phyloP scores from a whole-genome alignment of 1,140 invertebrate genomes.

The Trichogramma pretiosum region DNA sequence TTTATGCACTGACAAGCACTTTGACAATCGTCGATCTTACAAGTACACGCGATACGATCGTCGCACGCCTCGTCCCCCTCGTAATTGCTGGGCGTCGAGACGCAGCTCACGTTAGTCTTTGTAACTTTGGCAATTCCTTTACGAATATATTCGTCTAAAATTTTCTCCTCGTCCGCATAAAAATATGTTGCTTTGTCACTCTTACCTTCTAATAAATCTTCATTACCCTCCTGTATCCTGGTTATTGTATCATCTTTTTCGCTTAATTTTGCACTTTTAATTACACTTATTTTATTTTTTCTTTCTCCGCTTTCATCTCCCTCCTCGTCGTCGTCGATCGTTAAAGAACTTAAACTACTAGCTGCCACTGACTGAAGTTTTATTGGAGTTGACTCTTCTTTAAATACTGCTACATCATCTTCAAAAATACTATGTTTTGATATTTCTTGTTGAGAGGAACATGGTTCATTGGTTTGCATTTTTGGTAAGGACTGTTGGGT shows the following conservation, averaged over 20 bases:
- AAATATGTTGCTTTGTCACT: slow-evolving; percentile 13
- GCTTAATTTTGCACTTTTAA: neutral
- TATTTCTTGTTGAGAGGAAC: slow-evolving; percentile 1
- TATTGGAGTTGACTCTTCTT: slow-evolving; percentile 76
- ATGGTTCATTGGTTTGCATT: slow-evolving; percentile 1
- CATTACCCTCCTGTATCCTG: neutral
- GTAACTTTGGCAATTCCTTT: slow-evolving; percentile 52
- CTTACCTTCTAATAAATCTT: slow-evolving; percentile 28
- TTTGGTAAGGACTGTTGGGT: slow-evolving; percentile 2
- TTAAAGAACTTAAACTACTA: slow-evolving; percentile 72
- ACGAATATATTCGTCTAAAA: slow-evolving; percentile 59
- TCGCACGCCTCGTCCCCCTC: no score
- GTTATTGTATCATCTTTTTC: neutral
- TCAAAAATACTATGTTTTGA: slow-evolving; percentile 57
- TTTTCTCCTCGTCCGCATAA: slow-evolving; percentile 53
- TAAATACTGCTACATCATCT: slow-evolving; percentile 67
- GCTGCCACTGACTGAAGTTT: slow-evolving; percentile 63
- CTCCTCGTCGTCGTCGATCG: slow-evolving; percentile 52
- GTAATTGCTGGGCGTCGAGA: slow-evolving; percentile 14
- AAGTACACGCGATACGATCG: no score
- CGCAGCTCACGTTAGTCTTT: slow-evolving; percentile 38
- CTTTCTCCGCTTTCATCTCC: slow-evolving; percentile 6
- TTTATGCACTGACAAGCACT: slow-evolving; percentile 22
- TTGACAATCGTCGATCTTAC: no score
- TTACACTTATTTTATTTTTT: slow-evolving; percentile 6